Evolutionary conservation across 2,797 vertebrate species (phyloP).

Genomic region (Chaetophractus vellerosus): DNA sequence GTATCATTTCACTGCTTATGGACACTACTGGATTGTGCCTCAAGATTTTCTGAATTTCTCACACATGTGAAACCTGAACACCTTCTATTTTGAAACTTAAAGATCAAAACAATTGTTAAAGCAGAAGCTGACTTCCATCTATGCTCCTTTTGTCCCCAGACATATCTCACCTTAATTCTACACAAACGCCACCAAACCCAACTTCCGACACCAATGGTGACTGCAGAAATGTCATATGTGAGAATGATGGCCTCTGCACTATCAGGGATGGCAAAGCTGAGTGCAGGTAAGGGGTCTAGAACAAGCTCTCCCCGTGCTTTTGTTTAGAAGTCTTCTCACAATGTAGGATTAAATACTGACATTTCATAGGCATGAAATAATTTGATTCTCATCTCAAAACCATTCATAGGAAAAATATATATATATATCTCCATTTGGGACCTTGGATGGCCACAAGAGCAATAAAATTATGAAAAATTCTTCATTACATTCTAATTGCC

Average conservation of each 20-base stretch:
- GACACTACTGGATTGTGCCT: background rate
- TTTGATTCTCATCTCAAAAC: background rate
- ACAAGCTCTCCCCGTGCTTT: background rate
- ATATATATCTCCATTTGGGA: background rate
- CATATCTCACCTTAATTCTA: conserved; percentile 91
- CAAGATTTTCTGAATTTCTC: background rate
- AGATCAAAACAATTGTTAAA: background rate
- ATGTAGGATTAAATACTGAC: background rate
- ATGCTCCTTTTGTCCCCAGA: conserved; percentile 87
- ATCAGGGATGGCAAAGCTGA: conserved; percentile 53
- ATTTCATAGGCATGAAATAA: background rate
- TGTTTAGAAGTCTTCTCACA: background rate
- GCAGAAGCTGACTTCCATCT: background rate
- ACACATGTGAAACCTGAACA: background rate
- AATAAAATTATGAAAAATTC: background rate
- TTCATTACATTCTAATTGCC: background rate
- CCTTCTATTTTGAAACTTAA: background rate
- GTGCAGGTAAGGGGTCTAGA: conserved; percentile 91
- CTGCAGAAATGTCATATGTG: conserved; percentile 89
- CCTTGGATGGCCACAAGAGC: background rate
- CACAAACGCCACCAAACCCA: conserved; percentile 79
- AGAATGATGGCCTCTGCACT: conserved; percentile 92
- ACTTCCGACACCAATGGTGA: accelerated
- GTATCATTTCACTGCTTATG: background rate
- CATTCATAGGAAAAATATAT: background rate